phyloP scores from a whole-genome alignment of 2,113 vertebrate genomes.

The Halichoeres trimaculatus region DNA sequence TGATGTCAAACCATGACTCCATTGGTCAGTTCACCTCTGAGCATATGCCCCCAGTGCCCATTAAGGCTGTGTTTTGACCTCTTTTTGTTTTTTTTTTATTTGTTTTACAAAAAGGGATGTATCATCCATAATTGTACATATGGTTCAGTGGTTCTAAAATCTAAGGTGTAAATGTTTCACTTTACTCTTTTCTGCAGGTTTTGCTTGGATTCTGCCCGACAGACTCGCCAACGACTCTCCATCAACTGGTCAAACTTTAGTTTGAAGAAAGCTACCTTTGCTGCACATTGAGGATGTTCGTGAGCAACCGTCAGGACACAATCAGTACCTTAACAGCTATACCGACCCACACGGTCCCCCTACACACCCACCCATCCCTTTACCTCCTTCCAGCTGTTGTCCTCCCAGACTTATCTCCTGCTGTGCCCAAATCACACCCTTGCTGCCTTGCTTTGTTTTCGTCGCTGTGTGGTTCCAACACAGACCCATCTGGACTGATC shows the following conservation, averaged over 20 bases:
- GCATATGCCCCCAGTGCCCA: too few species aligned
- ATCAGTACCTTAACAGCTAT: conserved; percentile 77
- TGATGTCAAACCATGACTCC: too few species aligned
- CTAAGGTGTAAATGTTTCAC: background rate
- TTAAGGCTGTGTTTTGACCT: too few species aligned
- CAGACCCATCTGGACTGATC: conserved; percentile 83
- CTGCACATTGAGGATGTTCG: conserved; percentile 89
- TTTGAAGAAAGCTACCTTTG: conserved; percentile 97
- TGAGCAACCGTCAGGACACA: conserved; percentile 80
- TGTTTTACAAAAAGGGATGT: too few species aligned
- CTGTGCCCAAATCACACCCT: conserved; percentile 87
- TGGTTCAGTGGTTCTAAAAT: too few species aligned
- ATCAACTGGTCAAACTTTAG: conserved; percentile 99
- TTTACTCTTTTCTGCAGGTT: conserved; percentile 82
- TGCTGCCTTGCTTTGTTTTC: conserved; percentile 89
- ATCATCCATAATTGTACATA: too few species aligned
- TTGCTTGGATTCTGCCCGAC: conserved; percentile 97
- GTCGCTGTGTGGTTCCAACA: conserved; percentile 85
- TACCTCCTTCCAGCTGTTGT: conserved; percentile 41
- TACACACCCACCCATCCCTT: conserved; percentile 49
- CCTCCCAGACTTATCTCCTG: conserved; percentile 76
- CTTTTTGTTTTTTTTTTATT: too few species aligned
- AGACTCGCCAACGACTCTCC: conserved; percentile 95
- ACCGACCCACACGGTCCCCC: conserved; percentile 74
- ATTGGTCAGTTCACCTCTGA: too few species aligned